phyloP scores from a whole-genome alignment of 2,113 vertebrate species.

The Solenodon paradoxus region DNA sequence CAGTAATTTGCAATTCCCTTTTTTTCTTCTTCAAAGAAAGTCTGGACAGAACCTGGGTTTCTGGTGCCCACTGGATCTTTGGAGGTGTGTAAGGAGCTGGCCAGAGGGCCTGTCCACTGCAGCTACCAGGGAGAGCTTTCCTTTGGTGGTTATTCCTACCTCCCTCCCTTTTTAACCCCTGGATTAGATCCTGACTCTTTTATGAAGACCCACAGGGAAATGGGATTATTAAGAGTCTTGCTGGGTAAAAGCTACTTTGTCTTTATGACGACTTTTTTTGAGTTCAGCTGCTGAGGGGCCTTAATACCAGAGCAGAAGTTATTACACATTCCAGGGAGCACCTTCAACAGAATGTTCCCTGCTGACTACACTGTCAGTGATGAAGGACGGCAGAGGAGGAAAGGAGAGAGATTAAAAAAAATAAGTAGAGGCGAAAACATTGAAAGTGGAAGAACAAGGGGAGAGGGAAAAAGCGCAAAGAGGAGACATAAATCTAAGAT shows the following conservation, averaged over 20 bases:
- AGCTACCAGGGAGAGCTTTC: neutral
- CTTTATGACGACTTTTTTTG: constrained; percentile 62
- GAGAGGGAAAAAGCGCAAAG: neutral
- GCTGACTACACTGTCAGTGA: constrained; percentile 61
- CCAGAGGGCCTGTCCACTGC: neutral
- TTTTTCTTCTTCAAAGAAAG: constrained; percentile 59
- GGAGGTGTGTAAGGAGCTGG: neutral
- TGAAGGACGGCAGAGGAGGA: constrained; percentile 41
- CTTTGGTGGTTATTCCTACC: neutral
- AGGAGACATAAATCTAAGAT: neutral
- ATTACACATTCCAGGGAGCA: constrained; percentile 69
- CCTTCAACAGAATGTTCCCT: constrained; percentile 67
- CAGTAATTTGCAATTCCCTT: constrained; percentile 59
- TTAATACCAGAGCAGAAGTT: constrained; percentile 62
- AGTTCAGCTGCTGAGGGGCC: constrained; percentile 70
- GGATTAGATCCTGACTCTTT: constrained; percentile 71
- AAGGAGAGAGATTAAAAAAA: neutral
- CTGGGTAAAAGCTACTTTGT: constrained; percentile 73
- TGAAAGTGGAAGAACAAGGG: neutral
- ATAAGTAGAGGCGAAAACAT: neutral
- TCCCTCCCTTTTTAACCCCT: neutral
- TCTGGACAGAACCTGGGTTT: constrained; percentile 23
- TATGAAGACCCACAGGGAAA: constrained; percentile 73
- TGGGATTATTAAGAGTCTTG: constrained; percentile 76
- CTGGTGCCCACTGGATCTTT: neutral